Conservation (phyloP, 2,113 vertebrate species). For the Dromas ardeola region DNA sequence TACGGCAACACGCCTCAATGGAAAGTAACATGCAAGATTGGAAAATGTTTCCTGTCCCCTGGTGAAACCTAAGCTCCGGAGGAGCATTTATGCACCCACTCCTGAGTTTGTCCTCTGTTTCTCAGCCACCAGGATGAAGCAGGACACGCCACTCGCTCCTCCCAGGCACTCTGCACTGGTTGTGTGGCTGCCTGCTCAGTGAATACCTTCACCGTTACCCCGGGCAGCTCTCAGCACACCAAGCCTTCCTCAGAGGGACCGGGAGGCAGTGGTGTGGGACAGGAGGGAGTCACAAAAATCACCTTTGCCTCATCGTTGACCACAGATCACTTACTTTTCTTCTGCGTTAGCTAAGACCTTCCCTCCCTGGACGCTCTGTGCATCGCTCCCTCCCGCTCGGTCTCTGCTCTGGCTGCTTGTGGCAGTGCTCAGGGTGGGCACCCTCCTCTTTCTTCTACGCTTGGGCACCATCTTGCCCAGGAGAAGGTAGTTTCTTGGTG, state of each 20-base stretch:
- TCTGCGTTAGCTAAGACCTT: not conserved
- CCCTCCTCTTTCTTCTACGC: not conserved
- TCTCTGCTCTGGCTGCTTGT: not conserved
- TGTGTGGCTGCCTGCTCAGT: not conserved
- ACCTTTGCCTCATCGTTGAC: not conserved
- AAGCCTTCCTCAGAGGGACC: not conserved
- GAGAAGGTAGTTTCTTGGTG: not conserved
- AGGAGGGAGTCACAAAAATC: not conserved
- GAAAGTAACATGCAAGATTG: fast-evolving
- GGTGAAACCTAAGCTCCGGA: not conserved
- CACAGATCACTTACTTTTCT: not conserved
- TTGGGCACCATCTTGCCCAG: not conserved
- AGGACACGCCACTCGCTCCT: not conserved
- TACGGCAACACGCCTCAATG: fast-evolving
- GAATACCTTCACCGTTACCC: not conserved
- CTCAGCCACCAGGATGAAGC: fast-evolving
- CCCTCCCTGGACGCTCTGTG: not conserved
- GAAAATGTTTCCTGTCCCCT: not conserved
- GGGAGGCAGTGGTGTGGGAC: fast-evolving
- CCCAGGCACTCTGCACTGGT: not conserved
- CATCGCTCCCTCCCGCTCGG: fast-evolving
- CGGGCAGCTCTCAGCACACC: not conserved
- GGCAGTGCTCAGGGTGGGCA: not conserved
- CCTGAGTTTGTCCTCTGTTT: not conserved
- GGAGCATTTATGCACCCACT: not conserved